Percentiles rank a stretch among this genome's conserved stretches.
Conservation (phyloP, 2,888 invertebrate genomes). For the Lamellibrachia satsuma region DNA sequence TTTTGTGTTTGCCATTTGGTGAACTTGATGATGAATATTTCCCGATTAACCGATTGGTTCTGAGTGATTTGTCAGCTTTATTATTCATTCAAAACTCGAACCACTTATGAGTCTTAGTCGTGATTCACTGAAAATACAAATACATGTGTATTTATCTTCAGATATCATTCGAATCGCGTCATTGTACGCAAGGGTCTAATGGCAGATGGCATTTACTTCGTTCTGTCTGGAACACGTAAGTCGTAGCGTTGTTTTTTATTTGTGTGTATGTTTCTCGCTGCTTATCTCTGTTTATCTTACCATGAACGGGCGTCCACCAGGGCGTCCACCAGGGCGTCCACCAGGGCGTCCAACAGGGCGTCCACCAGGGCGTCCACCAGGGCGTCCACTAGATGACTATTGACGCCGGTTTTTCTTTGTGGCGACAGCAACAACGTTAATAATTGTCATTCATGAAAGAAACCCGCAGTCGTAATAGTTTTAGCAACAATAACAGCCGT, state of each 20-base stretch:
- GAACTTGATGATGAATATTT: too few relatives aligned
- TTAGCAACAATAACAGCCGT: neutral
- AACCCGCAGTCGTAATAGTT: neutral
- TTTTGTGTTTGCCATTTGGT: too few relatives aligned
- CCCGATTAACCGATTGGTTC: neutral
- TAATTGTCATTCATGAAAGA: too few relatives aligned
- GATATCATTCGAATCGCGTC: conserved; percentile 56
- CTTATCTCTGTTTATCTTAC: too few relatives aligned
- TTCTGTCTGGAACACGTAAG: conserved; percentile 55
- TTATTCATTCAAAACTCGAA: neutral
- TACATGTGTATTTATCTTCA: conserved; percentile 32
- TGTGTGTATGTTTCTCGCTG: neutral
- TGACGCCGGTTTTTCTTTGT: too few relatives aligned
- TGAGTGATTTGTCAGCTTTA: neutral
- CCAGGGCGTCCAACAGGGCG: too few relatives aligned
- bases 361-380: too few relatives aligned
- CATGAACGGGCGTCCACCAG: too few relatives aligned
- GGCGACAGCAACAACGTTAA: too few relatives aligned
- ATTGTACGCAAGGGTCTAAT: conserved; percentile 50
- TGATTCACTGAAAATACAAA: neutral
- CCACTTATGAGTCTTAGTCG: neutral
- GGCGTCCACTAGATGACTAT: too few relatives aligned
- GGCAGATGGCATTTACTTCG: conserved; percentile 58
- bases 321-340: too few relatives aligned
- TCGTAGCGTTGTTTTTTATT: neutral